phyloP scores from a whole-genome alignment of 2,888 invertebrate genomes.

The Euphydryas editha region DNA sequence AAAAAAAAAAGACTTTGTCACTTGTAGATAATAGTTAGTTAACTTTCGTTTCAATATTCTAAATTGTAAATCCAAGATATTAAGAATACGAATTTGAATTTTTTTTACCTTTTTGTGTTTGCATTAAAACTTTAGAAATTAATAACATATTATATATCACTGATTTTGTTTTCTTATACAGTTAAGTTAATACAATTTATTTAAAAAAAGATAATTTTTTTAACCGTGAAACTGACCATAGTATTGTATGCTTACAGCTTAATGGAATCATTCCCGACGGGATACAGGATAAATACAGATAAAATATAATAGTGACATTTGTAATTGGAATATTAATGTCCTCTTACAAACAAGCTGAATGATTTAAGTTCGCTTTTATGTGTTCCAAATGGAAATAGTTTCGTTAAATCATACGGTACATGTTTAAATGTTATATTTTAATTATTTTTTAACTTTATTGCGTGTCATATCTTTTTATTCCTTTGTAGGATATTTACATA shows the following conservation, averaged over 20 bases:
- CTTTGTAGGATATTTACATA: neutral
- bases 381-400: constrained; percentile 10
- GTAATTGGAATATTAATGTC: constrained; percentile 56
- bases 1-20: no score
- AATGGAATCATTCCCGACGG: constrained; percentile 51
- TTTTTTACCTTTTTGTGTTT: no score
- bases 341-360: constrained; percentile 37
- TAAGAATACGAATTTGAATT: no score
- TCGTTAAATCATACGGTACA: neutral
- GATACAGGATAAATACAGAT: constrained; percentile 54
- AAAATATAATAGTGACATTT: constrained; percentile 56
- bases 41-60: no score
- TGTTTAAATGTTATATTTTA: neutral
- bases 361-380: constrained; percentile 43
- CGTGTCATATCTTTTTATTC: constrained; percentile 11
- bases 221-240: neutral
- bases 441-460: neutral
- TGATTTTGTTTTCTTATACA: no score
- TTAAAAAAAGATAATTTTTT: neutral
- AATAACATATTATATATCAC: no score
- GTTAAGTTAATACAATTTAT: neutral
- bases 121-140: no score
- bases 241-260: constrained; percentile 22
- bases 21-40: no score
- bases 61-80: no score